Base-by-base conservation (phyloP, 2,888 invertebrate genomes). In the Dicycla oo region DNA sequence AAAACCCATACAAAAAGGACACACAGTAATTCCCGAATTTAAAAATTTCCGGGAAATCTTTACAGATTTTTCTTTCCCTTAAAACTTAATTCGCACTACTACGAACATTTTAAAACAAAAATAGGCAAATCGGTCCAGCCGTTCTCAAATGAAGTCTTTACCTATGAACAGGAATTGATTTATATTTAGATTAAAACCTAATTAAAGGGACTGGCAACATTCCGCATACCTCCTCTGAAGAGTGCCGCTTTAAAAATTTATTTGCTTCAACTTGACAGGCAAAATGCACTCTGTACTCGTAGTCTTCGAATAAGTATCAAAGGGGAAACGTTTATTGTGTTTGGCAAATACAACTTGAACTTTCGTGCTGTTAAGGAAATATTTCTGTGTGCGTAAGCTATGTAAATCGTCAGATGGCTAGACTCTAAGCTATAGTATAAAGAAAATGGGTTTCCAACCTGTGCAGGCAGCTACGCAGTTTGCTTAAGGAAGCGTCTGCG, bases 251-350 rank as follows among this genome's bases (percentile, higher is more conserved):
- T 73, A 60, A 66, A 75, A 81, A 86, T 83, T 79, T 84, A 85
- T 86, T 84, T 87, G 73, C 73, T 75, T 75, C 60, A 68, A 62
- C 61, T 79, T 75, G 76, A 60, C 69, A 80, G 61, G 67, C 51
- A 66, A 69, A 76, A 82, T 84, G 82, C 75, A 69, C 78, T 75
- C 65, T 61, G 10, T 53, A 66, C 40, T 64, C 53, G 65, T 75
- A 75, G 68, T 75, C 74, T 81, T 80, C 71, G 72, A 82, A 77
- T 82, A 80, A 80, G 78, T 75, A 81, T 70, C 82, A 82, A 84
- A 83, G 73, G 62, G 49, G 67, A 77, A 77, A 84, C 75, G 74
- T 77, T 86, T 84, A 88, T 84, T 81, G 81, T 81, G 75, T 84
- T 86, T 85, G 84, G 85, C 86, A 86, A 79, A 75, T 75, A 74